Base-by-base conservation (phyloP, 2,113 vertebrate genomes). In the Orthochromis indermauri region DNA sequence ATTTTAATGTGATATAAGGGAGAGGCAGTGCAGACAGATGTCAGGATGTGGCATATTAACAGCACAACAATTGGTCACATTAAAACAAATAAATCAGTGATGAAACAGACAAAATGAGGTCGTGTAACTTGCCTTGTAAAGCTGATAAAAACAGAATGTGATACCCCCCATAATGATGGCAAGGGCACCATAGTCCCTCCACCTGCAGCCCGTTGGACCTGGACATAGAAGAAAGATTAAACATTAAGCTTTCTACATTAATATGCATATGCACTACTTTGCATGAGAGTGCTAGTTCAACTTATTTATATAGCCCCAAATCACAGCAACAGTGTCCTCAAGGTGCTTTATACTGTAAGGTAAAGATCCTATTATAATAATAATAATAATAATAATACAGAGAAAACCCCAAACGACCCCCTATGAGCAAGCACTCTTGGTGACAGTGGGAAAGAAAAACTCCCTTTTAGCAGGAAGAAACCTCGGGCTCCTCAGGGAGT, bases 151-250 rank as follows among this genome's bases (percentile, higher is more conserved):
- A 88, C 99, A 97, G 81, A 99, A 98, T 4, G 98, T 97, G 8
- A 99, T 97, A 90, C 98, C 98, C 33, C 98, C 97, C 97, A 98
- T 97, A 88, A 99, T 97, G 95, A 99, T 95, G 11, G 98, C 97
- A 92, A 99, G 94, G 86, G 98, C 98, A 10, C 98, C 97, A 4
- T 99, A 99, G 91, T 98, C 97, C 94, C 98, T 96, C 98, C 98
- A 99, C 95, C 98, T 96, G 95, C 98, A 98, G 66, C 97, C 96
- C 21, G 94, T 89, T 10, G 97, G 94, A 96, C 92, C 98, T 98
- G 90, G 51, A 90, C 21, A 61, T 14, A 49, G 53, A 4, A 90
- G 42, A 16, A 51, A 4, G 10, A 53, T 61, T 17, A 87, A 82
- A 55, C 19, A 12, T 12, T 40, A 71, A 68, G 61, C 9, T 78